Evolutionary conservation across 2,888 invertebrate genomes (phyloP).

Genomic region (Prionchulus punctatus): DNA sequence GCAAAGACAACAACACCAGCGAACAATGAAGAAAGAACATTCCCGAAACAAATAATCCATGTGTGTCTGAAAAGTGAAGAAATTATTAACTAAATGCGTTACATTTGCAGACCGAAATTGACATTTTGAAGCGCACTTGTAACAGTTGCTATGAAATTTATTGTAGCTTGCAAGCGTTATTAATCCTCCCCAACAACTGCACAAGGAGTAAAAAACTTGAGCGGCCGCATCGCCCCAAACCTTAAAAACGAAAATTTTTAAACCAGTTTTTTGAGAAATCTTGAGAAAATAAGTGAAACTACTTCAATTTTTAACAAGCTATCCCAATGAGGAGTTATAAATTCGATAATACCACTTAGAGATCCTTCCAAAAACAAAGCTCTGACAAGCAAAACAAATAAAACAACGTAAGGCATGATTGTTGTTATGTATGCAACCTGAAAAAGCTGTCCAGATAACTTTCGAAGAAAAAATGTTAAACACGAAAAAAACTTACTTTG

Average conservation of each 20-base stretch:
- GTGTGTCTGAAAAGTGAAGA: constrained; percentile 46
- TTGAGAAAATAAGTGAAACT: constrained; percentile 15
- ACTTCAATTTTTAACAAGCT: constrained; percentile 53
- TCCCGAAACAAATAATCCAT: constrained; percentile 56
- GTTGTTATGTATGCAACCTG: constrained; percentile 40
- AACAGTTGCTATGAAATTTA: constrained; percentile 64
- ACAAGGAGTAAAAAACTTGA: constrained; percentile 69
- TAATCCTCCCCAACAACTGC: constrained; percentile 69
- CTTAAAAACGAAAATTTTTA: constrained; percentile 31
- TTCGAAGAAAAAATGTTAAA: constrained; percentile 4
- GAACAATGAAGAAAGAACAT: constrained; percentile 60
- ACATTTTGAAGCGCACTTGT: constrained; percentile 40
- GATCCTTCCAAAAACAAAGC: constrained; percentile 64
- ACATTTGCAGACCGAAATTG: neutral
- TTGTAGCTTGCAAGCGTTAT: constrained; percentile 70
- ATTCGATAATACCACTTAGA: constrained; percentile 56
- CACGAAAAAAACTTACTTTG: constrained; percentile 38
- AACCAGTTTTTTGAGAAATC: neutral
- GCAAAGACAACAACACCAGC: constrained; percentile 64
- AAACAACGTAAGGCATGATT: constrained; percentile 38
- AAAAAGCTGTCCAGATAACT: constrained; percentile 8
- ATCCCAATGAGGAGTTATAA: constrained; percentile 59
- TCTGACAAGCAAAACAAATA: constrained; percentile 51
- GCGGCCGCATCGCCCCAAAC: constrained; percentile 69
- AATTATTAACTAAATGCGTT: too few species aligned